Evolutionary conservation across 2,113 vertebrate genomes (phyloP).

Genomic region (Petroica traversi): DNA sequence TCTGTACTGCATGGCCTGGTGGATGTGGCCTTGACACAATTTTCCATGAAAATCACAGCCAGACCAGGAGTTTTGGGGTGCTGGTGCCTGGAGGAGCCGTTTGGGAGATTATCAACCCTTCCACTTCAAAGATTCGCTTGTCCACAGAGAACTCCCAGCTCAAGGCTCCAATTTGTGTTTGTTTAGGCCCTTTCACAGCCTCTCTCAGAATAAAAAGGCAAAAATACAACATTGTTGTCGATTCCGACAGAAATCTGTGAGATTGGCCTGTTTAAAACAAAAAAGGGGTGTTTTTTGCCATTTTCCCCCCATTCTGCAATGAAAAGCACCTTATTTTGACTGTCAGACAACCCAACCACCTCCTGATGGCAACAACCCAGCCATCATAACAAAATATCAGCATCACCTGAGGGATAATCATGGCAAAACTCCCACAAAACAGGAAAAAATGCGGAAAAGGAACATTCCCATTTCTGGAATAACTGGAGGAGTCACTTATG

Average conservation of each 20-base stretch:
- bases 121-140: background rate
- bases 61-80: background rate
- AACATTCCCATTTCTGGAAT: fast-evolving
- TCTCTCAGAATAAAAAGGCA: background rate
- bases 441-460: background rate
- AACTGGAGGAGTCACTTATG: background rate
- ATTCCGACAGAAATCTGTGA: background rate
- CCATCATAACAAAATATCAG: background rate
- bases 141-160: background rate
- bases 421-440: background rate
- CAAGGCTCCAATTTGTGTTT: background rate
- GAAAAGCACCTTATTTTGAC: background rate
- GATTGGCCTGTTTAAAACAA: background rate
- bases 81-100: background rate
- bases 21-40: fast-evolving
- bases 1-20: fast-evolving
- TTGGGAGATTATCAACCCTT: background rate
- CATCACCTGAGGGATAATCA: background rate
- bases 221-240: background rate
- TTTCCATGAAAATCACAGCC: background rate
- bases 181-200: conserved; percentile 40
- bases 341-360: background rate
- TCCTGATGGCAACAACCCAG: conserved; percentile 10
- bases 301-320: background rate
- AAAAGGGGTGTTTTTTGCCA: background rate